These are phyloP conservation scores for Chymomyza amoena DNA, from an alignment of 2,888 invertebrate genomes.

Conservation along the genomic window DNA sequence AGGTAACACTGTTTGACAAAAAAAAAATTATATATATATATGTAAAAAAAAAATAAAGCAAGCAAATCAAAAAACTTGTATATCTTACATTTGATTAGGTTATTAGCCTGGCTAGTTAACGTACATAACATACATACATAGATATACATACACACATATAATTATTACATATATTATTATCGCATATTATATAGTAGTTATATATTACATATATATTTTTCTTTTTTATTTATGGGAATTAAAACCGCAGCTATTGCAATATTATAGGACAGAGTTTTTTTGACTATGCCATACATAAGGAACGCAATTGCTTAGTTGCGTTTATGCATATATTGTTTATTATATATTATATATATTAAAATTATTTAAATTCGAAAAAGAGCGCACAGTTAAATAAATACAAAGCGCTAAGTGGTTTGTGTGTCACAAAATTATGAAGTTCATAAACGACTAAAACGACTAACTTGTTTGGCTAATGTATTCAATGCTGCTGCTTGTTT, in stretches of 20 bases:
- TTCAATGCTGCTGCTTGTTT: constrained; percentile 14
- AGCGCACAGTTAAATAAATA: constrained; percentile 54
- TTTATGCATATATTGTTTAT: not conserved
- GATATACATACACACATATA: not conserved
- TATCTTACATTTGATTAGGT: not conserved
- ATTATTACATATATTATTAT: not conserved
- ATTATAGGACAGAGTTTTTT: not conserved
- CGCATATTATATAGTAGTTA: not conserved
- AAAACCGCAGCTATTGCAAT: not conserved
- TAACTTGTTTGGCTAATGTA: not conserved
- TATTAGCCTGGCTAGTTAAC: not conserved
- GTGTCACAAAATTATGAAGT: not conserved
- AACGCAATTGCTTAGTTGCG: not conserved
- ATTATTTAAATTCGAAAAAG: constrained; percentile 67
- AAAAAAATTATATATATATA: not conserved
- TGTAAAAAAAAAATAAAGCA: not conserved
- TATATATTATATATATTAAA: constrained; percentile 53
- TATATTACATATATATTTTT: not conserved
- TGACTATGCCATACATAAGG: not conserved
- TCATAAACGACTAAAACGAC: not conserved
- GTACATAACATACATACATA: not conserved
- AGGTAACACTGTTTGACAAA: not conserved
- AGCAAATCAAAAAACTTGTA: not conserved
- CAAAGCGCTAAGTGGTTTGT: constrained; percentile 63
- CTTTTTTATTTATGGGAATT: not conserved